Evolutionary conservation across 2,113 vertebrate genomes (phyloP).

Genomic region (Sinosuthora webbiana): DNA sequence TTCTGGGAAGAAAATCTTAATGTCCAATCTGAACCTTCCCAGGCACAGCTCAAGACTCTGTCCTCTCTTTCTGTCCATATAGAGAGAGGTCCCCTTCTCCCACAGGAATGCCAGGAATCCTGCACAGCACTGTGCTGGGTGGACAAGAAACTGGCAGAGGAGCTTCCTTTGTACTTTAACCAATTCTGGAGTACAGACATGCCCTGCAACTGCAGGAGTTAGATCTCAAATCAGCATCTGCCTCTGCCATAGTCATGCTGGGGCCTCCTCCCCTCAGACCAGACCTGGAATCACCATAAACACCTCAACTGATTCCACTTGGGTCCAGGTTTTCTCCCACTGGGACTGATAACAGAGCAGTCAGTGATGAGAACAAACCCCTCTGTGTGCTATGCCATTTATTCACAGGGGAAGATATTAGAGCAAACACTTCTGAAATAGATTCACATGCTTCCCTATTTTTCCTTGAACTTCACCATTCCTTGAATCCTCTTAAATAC

Average conservation of each 20-base stretch:
- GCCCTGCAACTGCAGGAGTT: neutral
- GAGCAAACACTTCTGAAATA: neutral
- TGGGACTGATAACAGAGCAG: neutral
- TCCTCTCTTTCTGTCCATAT: neutral
- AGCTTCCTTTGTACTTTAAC: neutral
- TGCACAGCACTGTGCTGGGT: rapidly evolving
- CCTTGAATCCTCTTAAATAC: neutral
- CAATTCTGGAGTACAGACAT: neutral
- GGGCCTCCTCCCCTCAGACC: neutral
- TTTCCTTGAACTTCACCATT: neutral
- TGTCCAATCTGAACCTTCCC: neutral
- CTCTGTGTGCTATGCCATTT: neutral
- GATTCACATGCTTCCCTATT: neutral
- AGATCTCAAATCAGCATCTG: neutral
- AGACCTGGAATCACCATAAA: neutral
- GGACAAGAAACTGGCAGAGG: neutral
- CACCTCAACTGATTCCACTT: neutral
- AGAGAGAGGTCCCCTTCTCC: neutral
- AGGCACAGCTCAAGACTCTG: neutral
- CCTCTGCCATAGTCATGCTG: neutral
- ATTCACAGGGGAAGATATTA: neutral
- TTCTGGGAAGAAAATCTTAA: neutral
- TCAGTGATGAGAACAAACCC: neutral
- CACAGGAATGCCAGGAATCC: neutral
- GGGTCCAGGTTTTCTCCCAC: neutral